Percentiles rank a stretch among this genome's conserved stretches.
Evolutionary conservation across 2,888 invertebrate genomes (phyloP).

Genomic region (Caenorhabditis sp.): DNA sequence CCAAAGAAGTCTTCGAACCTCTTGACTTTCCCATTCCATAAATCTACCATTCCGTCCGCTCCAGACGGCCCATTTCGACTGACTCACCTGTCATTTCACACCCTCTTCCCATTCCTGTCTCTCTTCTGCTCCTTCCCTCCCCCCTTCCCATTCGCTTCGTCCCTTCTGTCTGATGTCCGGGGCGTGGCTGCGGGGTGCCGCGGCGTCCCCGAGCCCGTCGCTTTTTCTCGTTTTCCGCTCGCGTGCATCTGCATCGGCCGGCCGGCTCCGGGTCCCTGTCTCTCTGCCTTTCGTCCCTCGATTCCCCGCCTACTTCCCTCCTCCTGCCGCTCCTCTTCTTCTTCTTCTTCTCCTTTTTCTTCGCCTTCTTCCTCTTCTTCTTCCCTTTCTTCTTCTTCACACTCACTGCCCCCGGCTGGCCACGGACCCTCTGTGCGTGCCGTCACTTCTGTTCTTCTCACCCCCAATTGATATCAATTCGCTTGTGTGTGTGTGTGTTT

Average conservation of each 20-base stretch:
- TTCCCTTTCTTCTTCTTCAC: slow-evolving; percentile 50
- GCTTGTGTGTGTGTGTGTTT: slow-evolving; percentile 16
- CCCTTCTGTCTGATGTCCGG: slow-evolving; percentile 28
- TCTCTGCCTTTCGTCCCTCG: slow-evolving; percentile 19
- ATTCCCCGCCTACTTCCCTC: slow-evolving; percentile 23
- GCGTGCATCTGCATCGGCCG: slow-evolving; percentile 60
- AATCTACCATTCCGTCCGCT: slow-evolving; percentile 5
- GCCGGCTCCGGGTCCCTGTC: slow-evolving; percentile 15
- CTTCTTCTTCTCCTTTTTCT: slow-evolving; percentile 21
- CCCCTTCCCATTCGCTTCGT: no score
- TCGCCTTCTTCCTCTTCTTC: slow-evolving; percentile 29
- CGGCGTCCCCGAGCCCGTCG: slow-evolving; percentile 31
- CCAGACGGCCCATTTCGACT: background rate
- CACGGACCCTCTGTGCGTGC: slow-evolving; percentile 23
- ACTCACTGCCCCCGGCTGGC: slow-evolving; percentile 14
- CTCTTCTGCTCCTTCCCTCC: no score
- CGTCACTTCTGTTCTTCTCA: slow-evolving; percentile 56
- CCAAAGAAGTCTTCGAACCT: background rate
- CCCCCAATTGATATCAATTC: slow-evolving; percentile 57
- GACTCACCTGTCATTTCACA: slow-evolving; percentile 36
- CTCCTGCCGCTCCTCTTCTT: slow-evolving; percentile 32
- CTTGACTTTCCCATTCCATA: background rate
- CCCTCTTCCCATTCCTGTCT: no score
- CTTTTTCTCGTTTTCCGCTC: slow-evolving; percentile 58
- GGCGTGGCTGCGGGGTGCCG: slow-evolving; percentile 37